A percentile compares a stretch with the other conserved stretches of the same genome.
These are phyloP conservation scores for Sebastolobus altivelis DNA, from an alignment of 2,797 vertebrate genomes.

Conservation along the genomic window DNA sequence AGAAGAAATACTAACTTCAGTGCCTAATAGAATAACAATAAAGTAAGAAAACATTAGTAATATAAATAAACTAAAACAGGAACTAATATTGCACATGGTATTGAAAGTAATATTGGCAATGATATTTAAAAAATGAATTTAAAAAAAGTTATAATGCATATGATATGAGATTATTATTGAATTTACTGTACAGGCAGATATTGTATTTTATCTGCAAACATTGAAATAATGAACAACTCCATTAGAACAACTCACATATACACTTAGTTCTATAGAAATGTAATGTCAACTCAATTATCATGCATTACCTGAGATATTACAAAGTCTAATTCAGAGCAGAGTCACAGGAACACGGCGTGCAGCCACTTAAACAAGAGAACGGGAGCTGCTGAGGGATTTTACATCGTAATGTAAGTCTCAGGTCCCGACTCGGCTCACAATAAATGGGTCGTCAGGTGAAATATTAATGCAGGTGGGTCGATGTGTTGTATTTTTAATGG, in stretches of 20 bases:
- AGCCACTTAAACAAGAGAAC: conserved; percentile 53
- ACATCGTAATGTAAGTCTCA: conserved; percentile 57
- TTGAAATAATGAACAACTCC: conserved; percentile 3
- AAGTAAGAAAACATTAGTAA: too few relatives aligned
- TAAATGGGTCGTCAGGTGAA: conserved; percentile 74
- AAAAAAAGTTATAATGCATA: neutral
- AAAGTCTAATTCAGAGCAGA: conserved; percentile 53
- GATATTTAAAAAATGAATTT: neutral
- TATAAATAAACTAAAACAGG: neutral
- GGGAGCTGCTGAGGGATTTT: conserved; percentile 44
- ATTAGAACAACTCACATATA: neutral
- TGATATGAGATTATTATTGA: neutral
- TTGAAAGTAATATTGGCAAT: neutral
- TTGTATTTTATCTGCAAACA: conserved; percentile 16
- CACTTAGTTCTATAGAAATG: conserved; percentile 27
- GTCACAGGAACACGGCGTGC: conserved; percentile 27
- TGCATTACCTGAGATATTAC: conserved; percentile 49
- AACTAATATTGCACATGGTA: neutral
- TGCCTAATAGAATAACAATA: too few relatives aligned
- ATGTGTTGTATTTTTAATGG: conserved; percentile 75
- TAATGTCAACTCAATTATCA: conserved; percentile 45
- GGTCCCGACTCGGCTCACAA: conserved; percentile 52
- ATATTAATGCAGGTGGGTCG: conserved; percentile 73
- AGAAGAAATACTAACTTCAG: too few relatives aligned
- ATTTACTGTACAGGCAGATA: neutral